Evolutionary conservation across 2,113 vertebrate genomes (phyloP), one percentile per base, ranked within the genome.

Genomic region (Arizona elegans): DNA sequence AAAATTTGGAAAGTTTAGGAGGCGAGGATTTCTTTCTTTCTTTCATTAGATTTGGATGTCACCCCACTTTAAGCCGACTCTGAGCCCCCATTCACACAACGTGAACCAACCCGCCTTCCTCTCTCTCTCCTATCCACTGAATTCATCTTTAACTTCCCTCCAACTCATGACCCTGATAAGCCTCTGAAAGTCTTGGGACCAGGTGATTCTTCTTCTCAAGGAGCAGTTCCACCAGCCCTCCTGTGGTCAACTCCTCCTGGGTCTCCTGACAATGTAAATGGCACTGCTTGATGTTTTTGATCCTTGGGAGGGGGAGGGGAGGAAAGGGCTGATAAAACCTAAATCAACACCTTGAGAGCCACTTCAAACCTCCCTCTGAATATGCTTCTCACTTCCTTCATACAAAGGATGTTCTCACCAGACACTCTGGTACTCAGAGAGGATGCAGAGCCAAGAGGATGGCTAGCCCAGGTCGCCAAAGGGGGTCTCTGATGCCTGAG

Each of bases 201-300:
- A 33, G 2, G 13, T 75, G n/a, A 10, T 0, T 0, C 9, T 3
- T 52, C 3, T 0, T 2, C 21, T 17, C 8, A 43, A 29, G 19
- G 3, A 3, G 23, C 15, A 8, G 17, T 50, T 15, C 23, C 13
- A 8, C 19, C 21, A 9, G 5, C 47, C 26, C 8, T 15, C 85
- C 62, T n/a, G 17, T 56, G 62, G 26, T 87, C 88, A 3, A 24
- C 19, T 52, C 23, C 58, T n/a, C 50, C 13, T 15, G 62, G 38
- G 15, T 3, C 43, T 15, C 58, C 8, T 7, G 33, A 38, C 10
- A 21, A 17, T 52, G 47, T 65, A n/a, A 15, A 65, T 11, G 58
- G 24, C 47, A n/a, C 29, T n/a, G 1, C 43, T 19, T 8, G 15
- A 11, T 10, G 8, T 5, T 90, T 62, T 17, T 21, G 8, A 47